These are phyloP conservation scores for Ranitomeya imitator DNA, from an alignment of 2,113 vertebrate genomes.

Conservation along the genomic window DNA sequence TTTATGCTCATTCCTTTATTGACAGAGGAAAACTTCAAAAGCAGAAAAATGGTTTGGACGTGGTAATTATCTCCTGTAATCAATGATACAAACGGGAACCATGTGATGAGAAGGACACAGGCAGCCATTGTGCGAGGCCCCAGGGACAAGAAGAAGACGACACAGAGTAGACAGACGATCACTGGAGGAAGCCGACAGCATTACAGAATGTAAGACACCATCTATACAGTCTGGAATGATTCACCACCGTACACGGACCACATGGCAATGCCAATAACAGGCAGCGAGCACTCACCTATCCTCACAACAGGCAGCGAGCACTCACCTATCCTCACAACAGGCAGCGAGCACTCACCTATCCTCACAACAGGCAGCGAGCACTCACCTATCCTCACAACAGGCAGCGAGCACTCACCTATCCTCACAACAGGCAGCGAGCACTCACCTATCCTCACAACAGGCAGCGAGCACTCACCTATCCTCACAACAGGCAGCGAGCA, in stretches of 20 bases:
- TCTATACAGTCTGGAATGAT: background rate
- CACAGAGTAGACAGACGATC: background rate
- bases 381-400: constrained; percentile 62
- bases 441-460: constrained; percentile 62
- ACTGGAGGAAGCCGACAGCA: accelerated
- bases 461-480: no score
- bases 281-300: background rate
- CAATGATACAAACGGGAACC: background rate
- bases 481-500: no score
- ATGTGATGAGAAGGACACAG: background rate
- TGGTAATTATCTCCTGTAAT: background rate
- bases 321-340: constrained; percentile 62
- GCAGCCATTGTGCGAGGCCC: background rate
- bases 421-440: no score
- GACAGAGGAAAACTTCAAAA: background rate
- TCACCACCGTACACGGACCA: background rate
- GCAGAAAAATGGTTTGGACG: background rate
- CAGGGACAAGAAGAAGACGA: background rate
- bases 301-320: no score
- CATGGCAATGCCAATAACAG: background rate
- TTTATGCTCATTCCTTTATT: background rate
- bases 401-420: no score
- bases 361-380: no score
- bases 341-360: no score
- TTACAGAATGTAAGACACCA: background rate